phyloP scores from a whole-genome alignment of 2,113 vertebrate species.

The Petromus typicus region DNA sequence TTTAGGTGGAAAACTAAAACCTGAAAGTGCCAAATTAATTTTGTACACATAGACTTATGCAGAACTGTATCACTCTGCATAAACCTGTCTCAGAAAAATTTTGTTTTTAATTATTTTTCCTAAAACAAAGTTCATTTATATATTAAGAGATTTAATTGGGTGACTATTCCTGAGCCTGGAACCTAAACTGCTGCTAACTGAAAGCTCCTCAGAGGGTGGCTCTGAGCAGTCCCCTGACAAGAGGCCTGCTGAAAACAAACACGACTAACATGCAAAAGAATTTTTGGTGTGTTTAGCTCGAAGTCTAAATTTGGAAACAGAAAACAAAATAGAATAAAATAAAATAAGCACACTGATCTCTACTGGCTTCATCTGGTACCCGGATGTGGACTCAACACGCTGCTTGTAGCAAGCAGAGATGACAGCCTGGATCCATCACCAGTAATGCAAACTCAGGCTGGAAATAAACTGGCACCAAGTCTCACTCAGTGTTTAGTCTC shows the following conservation, averaged over 20 bases:
- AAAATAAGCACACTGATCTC: background rate
- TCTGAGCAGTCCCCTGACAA: background rate
- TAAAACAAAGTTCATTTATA: constrained; percentile 46
- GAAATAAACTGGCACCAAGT: background rate
- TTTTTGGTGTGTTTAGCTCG: background rate
- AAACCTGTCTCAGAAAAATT: background rate
- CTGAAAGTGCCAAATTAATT: constrained; percentile 29
- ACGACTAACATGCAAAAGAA: background rate
- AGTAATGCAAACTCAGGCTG: background rate
- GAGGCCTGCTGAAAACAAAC: background rate
- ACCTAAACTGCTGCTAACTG: background rate
- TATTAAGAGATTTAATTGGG: background rate
- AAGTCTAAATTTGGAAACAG: constrained; percentile 2
- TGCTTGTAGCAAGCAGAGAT: background rate
- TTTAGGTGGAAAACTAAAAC: constrained; percentile 1
- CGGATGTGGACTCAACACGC: background rate
- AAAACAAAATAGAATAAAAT: background rate
- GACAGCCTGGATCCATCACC: background rate
- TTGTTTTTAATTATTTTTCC: background rate
- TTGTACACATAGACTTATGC: background rate
- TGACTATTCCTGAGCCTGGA: background rate
- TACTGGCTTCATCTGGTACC: background rate
- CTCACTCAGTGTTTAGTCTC: background rate
- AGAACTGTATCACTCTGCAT: background rate
- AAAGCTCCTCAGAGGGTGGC: background rate